Base-by-base conservation (phyloP, 2,888 invertebrate species). In the Xestia ashworthii region DNA sequence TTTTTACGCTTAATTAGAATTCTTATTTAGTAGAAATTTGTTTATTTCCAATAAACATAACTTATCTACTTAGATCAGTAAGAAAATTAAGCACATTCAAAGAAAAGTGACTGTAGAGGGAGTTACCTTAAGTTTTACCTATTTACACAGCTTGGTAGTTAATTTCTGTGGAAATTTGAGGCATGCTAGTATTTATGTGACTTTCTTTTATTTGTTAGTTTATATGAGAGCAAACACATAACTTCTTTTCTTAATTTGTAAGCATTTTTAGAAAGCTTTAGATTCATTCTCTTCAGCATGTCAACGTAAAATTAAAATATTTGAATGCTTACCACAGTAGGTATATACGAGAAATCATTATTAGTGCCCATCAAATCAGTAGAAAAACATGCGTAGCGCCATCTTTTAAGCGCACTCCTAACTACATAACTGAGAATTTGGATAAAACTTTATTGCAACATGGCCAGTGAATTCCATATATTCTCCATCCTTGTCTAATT, bases 401-500 rank as follows among this genome's bases (percentile, higher is more conserved):
- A 96, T 96, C 96, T 96, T 91, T 93, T 93, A 92, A 80, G 78
- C 82, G 82, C 87, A 89, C 86, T 88, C 80, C 87, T 91, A 94
- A 95, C 93, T 94, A 92, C 75, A 74, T 87, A 89, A 90, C 90
- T 89, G 88, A 91, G 88, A 90, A 92, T 92, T 92, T 92, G 89
- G 89, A 91, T 90, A 84, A 92, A 93, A 92, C 90, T 92, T 92
- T 92, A 92, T 90, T 93, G 93, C 94, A 93, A 91, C 92, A 92
- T 93, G 93, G 92, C 92, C 90, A 92, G 91, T 91, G 89, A 90
- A 92, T 93, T 91, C 89, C 90, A 87, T 89, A 89, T 90, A 89
- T 88, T 89, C 86, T 88, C 91, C 84, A 81, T 95, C 94, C 90
- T 91, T 89, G 87, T 95, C 92, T 85, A 84, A 89, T 93, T 85